phyloP scores from a whole-genome alignment of 2,113 vertebrate genomes.

The Syngnathus typhle region DNA sequence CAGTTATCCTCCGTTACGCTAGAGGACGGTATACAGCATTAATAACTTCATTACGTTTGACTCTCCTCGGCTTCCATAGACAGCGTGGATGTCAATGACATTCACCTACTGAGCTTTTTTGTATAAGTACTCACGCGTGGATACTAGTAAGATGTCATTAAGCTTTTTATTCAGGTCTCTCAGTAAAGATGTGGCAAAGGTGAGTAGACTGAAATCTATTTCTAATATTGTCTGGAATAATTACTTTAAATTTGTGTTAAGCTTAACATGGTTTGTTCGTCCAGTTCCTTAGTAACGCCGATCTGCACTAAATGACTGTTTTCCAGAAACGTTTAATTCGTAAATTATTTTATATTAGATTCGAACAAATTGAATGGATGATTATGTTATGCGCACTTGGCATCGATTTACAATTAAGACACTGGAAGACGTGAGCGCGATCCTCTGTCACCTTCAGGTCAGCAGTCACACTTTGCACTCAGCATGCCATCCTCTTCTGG shows the following conservation, averaged over 20 bases:
- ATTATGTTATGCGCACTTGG: background rate
- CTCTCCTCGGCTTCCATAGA: constrained; percentile 15
- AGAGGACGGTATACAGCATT: constrained; percentile 18
- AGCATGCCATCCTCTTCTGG: constrained; percentile 43
- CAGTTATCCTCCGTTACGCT: constrained; percentile 25
- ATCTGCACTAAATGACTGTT: background rate
- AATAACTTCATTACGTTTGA: background rate
- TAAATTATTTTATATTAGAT: background rate
- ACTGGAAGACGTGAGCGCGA: background rate
- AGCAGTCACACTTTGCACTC: constrained; percentile 51
- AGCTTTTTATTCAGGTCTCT: constrained; percentile 31
- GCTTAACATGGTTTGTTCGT: background rate
- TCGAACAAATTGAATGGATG: background rate
- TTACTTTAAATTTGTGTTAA: background rate
- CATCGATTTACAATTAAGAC: background rate
- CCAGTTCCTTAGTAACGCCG: no score
- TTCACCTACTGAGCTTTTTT: background rate
- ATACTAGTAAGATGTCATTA: constrained; percentile 40
- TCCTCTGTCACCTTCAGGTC: constrained; percentile 32
- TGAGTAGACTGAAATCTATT: constrained; percentile 11
- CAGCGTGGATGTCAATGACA: constrained; percentile 61
- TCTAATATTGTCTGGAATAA: background rate
- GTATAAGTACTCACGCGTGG: background rate
- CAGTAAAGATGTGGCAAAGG: constrained; percentile 41
- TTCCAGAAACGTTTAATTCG: background rate